phyloP scores from a whole-genome alignment of 2,888 invertebrate species.

The Epiblema foenella region DNA sequence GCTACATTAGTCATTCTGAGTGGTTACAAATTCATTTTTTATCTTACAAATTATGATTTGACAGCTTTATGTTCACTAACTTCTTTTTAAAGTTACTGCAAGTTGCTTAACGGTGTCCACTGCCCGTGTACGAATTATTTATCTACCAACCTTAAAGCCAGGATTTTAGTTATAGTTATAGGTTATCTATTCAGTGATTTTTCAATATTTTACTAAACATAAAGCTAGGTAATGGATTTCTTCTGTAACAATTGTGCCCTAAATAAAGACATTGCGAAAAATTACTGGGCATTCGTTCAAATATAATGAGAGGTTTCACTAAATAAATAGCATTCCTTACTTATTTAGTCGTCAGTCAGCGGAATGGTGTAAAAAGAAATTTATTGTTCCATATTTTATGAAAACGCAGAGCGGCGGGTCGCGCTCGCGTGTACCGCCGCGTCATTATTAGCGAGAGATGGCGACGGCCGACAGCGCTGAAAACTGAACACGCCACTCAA shows the following conservation, averaged over 20 bases:
- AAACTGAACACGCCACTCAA: background rate
- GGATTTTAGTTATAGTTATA: no score
- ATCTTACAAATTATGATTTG: conserved; percentile 60
- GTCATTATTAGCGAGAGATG: conserved; percentile 21
- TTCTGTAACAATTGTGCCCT: background rate
- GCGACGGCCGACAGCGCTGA: background rate
- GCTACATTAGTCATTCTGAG: conserved; percentile 46
- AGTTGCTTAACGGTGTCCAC: background rate
- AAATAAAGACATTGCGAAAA: conserved; percentile 13
- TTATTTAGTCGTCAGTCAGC: conserved; percentile 37
- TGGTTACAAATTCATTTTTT: conserved; percentile 56
- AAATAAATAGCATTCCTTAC: conserved; percentile 19
- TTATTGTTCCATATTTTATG: conserved; percentile 30
- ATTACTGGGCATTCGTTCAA: conserved; percentile 4
- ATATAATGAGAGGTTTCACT: conserved; percentile 15
- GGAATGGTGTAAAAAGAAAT: conserved; percentile 34
- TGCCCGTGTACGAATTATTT: background rate
- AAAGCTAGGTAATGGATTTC: no score
- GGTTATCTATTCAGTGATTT: no score
- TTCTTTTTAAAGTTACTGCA: background rate
- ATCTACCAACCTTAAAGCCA: background rate
- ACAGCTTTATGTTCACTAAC: conserved; percentile 50
- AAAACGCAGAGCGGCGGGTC: conserved; percentile 5
- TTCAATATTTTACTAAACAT: no score
- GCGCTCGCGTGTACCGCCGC: conserved; percentile 29